Base-by-base conservation (phyloP, 2,797 vertebrate genomes). In the Dendrocincla tyrannina region DNA sequence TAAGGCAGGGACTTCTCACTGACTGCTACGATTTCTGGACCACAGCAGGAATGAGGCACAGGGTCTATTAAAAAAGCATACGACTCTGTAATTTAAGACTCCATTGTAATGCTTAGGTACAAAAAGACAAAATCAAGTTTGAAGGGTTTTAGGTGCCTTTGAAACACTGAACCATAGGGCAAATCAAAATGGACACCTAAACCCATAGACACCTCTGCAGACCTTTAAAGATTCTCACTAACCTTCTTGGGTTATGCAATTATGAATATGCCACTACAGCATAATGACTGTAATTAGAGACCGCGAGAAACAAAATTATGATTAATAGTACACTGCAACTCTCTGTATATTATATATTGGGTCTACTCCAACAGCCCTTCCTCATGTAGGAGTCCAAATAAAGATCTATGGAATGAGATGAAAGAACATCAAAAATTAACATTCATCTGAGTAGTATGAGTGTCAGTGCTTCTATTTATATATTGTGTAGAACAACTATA, bases 241-340 rank as follows among this genome's bases (percentile, higher is more conserved):
- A 89, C 41, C 56, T 86, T 60, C 69, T 91, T 73, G 67, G 20
- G 15, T 66, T 85, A 58, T 63, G 25, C 53, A 79, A 88, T 89
- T 91, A 50, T 53, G 73, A 85, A 49, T 86, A 69, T 49, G 74
- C 9, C 60, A 89, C 37, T 66, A 30, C 28, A 82, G 24, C 78
- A 69, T 85, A 92, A 88, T 94, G 74, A 93, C 41, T 94, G 37
- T 28, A 94, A 93, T 93, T 89, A 82, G 55, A 91, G 39, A 23
- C 39, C 64, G 42, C 1, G 6, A 92, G 62, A 89, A 73, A 52
- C n/a, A 58, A 77, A 82, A 91, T 90, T 75, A 85, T 76, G 73
- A 94, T 69, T 93, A 85, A 89, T 73, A 87, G 46, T 39, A 78
- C 50, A 75, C 35, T 84, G 44, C 44, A 85, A 68, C 91, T 81